phyloP scores from a whole-genome alignment of 2,888 invertebrate species.

The Ditula angustiorana region DNA sequence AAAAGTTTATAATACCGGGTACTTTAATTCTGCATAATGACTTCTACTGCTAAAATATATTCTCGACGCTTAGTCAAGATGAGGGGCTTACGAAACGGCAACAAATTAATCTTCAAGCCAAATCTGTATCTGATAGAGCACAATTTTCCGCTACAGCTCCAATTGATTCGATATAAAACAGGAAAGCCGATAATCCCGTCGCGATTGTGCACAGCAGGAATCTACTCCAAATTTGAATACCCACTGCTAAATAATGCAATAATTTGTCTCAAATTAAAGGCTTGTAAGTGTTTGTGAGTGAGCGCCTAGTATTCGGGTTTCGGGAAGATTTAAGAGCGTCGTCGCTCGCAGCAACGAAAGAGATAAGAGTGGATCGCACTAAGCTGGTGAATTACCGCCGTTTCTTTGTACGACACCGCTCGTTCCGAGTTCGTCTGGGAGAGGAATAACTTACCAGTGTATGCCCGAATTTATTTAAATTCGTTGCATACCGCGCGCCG shows the following conservation, averaged over 20 bases:
- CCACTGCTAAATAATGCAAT: conserved; percentile 65
- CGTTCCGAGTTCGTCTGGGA: conserved; percentile 53
- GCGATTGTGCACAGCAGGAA: conserved; percentile 45
- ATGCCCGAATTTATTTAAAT: conserved; percentile 71
- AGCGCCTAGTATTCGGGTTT: conserved; percentile 62
- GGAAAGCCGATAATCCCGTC: conserved; percentile 24
- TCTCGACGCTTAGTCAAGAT: neutral
- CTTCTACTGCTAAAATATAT: neutral
- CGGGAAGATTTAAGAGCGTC: conserved; percentile 71
- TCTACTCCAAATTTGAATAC: conserved; percentile 52
- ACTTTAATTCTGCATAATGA: neutral
- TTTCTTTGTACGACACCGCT: conserved; percentile 64
- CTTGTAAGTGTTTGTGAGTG: conserved; percentile 68
- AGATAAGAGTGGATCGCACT: conserved; percentile 71
- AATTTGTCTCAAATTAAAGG: conserved; percentile 72
- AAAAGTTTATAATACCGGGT: too few relatives aligned
- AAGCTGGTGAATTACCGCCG: conserved; percentile 70
- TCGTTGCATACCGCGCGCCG: conserved; percentile 62
- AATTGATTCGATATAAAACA: conserved; percentile 30
- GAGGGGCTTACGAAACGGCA: neutral
- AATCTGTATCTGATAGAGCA: conserved; percentile 9
- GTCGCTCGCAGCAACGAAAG: conserved; percentile 67
- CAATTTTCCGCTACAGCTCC: conserved; percentile 14
- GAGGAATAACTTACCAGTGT: conserved; percentile 59
- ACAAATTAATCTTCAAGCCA: conserved; percentile 3